phyloP scores from a whole-genome alignment of 1,140 invertebrate species.

The Caerostris darwini region DNA sequence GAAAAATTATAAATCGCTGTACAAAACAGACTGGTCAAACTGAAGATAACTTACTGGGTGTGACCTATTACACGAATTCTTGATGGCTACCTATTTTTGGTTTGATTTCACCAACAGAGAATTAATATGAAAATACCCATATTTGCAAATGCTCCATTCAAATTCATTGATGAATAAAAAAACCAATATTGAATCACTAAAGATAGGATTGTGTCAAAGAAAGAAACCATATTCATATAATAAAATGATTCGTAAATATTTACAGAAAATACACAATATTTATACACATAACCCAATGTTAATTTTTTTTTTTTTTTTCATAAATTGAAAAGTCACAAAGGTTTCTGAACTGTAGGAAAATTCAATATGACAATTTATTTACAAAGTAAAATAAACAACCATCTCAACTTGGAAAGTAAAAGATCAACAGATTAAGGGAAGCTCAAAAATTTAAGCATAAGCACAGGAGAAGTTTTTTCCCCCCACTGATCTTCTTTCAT shows the following conservation, averaged over 20 bases:
- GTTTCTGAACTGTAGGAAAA: slow-evolving; percentile 18
- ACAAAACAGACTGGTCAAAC: no score
- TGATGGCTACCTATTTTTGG: no score
- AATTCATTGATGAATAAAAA: not conserved
- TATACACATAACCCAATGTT: not conserved
- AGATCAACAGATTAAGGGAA: no score
- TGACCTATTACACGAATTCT: no score
- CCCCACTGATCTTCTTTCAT: no score
- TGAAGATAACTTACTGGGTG: no score
- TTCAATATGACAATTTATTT: not conserved
- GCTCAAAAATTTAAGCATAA: no score
- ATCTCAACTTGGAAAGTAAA: no score
- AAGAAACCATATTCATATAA: not conserved
- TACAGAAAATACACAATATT: not conserved
- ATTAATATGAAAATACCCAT: not conserved
- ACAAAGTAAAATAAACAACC: not conserved
- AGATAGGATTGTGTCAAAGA: not conserved
- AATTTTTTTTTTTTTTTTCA: not conserved
- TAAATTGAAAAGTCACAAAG: not conserved
- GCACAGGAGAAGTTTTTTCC: no score
- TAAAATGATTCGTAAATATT: slow-evolving; percentile 11
- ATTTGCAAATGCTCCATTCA: not conserved
- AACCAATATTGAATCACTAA: not conserved
- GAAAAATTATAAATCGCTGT: no score
- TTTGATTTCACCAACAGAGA: no score